Evolutionary conservation across 92 coral and sea anemone genomes (phyloP), one percentile per base, ranked within the genome.

Genomic region (Paragorgia papillata): DNA sequence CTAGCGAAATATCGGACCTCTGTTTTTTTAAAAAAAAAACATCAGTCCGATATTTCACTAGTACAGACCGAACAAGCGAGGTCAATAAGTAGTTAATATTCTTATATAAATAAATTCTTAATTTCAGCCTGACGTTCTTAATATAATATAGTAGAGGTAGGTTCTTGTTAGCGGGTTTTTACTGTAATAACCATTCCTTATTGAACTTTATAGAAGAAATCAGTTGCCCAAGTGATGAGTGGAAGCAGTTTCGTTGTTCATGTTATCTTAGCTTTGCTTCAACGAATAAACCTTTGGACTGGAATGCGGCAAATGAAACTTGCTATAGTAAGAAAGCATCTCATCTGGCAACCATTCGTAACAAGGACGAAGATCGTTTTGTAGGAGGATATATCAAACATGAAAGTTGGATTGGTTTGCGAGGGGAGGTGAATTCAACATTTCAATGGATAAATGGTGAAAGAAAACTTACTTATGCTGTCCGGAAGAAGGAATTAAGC

Each of bases 181-280:
- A n/a, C n/a, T n/a, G n/a, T n/a, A n/a, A n/a, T n/a, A n/a, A n/a
- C n/a, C n/a, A n/a, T n/a, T n/a, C n/a, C n/a, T n/a, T n/a, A n/a
- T n/a, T n/a, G n/a, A n/a, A n/a, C n/a, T n/a, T n/a, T n/a, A n/a
- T n/a, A n/a, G n/a, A n/a, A n/a, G n/a, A n/a, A n/a, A n/a, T n/a
- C n/a, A 62, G 29, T 62, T 62, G 68, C 29, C 57, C 57, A 4
- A 10, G 21, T 25, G 21, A 62, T 19, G 71, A 28, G 6, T 65
- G 71, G 71, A 27, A 9, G 17, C 71, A 18, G 37, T 0, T 65
- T 9, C 20, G 19, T n/a, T 65, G 71, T 25, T 65, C 71, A 27
- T 65, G 71, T 6, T 65, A 34, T 32, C 17, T 37, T 27, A 48
- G 31, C n/a, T 27, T 13, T 15, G 19, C 6, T 24, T 62, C 68